These are phyloP conservation scores for Drosophila pectinifera DNA, from an alignment of 1,140 invertebrate species.

Conservation along the genomic window DNA sequence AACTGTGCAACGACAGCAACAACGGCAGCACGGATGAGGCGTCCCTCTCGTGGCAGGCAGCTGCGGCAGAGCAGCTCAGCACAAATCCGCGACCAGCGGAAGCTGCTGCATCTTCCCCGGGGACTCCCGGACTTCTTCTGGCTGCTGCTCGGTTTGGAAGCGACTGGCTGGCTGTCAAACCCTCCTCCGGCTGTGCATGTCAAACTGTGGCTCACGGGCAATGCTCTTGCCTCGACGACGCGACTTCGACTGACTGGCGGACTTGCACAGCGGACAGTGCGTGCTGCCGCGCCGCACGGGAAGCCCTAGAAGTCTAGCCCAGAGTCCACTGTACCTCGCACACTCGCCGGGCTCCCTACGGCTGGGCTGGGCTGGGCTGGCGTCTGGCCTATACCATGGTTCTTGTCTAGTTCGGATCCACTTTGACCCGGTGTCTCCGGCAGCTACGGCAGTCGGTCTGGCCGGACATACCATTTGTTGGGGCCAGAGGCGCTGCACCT, in stretches of 20 bases:
- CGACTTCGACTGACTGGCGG: slow-evolving; percentile 65
- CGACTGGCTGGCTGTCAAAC: slow-evolving; percentile 20
- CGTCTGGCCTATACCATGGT: no score
- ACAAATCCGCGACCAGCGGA: slow-evolving; percentile 22
- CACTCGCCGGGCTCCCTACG: slow-evolving; percentile 32
- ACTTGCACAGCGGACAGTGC: slow-evolving; percentile 41
- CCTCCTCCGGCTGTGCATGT: slow-evolving; percentile 27
- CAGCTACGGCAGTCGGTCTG: slow-evolving; percentile 27
- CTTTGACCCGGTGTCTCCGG: slow-evolving; percentile 33
- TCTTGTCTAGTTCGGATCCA: not conserved
- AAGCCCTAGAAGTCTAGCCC: slow-evolving; percentile 61
- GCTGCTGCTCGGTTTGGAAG: not conserved
- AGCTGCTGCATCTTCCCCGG: slow-evolving; percentile 30
- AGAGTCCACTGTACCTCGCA: slow-evolving; percentile 4
- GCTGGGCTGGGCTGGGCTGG: not conserved
- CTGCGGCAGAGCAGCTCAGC: slow-evolving; percentile 10
- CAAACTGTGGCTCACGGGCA: slow-evolving; percentile 53
- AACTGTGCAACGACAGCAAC: slow-evolving; percentile 41
- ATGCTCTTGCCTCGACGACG: slow-evolving; percentile 60
- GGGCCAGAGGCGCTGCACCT: slow-evolving; percentile 37
- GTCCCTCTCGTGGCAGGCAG: slow-evolving; percentile 3
- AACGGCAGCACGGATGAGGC: slow-evolving; percentile 10
- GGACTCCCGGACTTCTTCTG: not conserved
- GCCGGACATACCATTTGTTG: slow-evolving; percentile 29
- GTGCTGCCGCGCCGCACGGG: slow-evolving; percentile 27